These are phyloP conservation scores for Harlomillsia oculata DNA, from an alignment of 1,140 invertebrate species.

Conservation along the genomic window DNA sequence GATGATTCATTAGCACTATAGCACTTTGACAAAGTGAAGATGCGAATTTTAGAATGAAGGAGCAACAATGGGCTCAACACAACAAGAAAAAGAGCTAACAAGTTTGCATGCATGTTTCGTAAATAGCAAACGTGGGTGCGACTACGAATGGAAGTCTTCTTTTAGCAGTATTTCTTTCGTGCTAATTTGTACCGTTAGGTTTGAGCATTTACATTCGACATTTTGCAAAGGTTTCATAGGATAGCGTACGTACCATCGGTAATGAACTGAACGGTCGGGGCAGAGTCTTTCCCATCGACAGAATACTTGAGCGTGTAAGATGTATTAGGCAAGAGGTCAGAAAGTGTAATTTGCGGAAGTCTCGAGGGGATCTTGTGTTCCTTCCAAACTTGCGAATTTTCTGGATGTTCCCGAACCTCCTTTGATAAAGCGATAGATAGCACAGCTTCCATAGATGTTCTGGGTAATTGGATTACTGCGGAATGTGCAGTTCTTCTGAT, in stretches of 20 bases:
- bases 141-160: no score
- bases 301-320: constrained; percentile 37
- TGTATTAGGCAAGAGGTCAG: constrained; percentile 31
- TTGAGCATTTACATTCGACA: not conserved
- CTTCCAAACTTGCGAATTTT: constrained; percentile 24
- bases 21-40: no score
- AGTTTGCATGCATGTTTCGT: no score
- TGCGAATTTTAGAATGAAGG: no score
- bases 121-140: no score
- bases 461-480: constrained; percentile 33
- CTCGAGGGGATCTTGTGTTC: constrained; percentile 30
- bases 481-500: constrained; percentile 32
- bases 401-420: constrained; percentile 26
- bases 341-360: constrained; percentile 28
- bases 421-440: constrained; percentile 30
- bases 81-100: no score
- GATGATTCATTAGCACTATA: no score
- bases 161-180: no score
- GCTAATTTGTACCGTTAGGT: no score
- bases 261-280: constrained; percentile 24
- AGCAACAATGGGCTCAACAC: no score
- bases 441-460: constrained; percentile 31
- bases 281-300: constrained; percentile 17
- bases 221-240: not conserved
- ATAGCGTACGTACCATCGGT: constrained; percentile 19